These are phyloP conservation scores for Zaprionus taronus DNA, from an alignment of 1,140 invertebrate species.

Conservation along the genomic window DNA sequence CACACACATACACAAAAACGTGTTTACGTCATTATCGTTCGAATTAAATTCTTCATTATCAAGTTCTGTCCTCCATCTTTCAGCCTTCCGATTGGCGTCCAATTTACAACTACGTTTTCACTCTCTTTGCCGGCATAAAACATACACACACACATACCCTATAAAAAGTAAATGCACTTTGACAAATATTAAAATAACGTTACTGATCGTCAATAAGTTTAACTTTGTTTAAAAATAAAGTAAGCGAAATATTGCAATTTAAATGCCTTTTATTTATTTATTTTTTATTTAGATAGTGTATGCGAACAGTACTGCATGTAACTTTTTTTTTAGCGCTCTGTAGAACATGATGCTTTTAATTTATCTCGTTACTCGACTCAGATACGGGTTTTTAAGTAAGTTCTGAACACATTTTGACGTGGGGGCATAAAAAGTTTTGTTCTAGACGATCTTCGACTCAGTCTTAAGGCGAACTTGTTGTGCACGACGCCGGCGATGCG, in stretches of 20 bases:
- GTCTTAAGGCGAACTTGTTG: slow-evolving; percentile 59
- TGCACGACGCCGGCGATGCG: slow-evolving; percentile 31
- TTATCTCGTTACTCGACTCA: slow-evolving; percentile 40
- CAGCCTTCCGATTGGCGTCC: slow-evolving; percentile 20
- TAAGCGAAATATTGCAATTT: neutral
- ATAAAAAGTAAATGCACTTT: neutral
- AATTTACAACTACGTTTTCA: slow-evolving; percentile 32
- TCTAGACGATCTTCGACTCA: slow-evolving; percentile 67
- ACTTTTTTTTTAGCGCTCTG: neutral
- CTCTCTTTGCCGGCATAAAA: slow-evolving; percentile 21
- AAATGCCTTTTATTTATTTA: neutral
- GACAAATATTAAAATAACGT: neutral
- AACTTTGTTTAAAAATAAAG: neutral
- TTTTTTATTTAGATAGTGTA: slow-evolving; percentile 14
- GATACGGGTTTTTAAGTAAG: slow-evolving; percentile 59
- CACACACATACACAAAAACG: neutral
- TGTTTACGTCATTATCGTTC: neutral
- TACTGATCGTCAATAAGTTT: neutral
- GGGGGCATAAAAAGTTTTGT: slow-evolving; percentile 65
- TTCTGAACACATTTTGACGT: slow-evolving; percentile 41
- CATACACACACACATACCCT: slow-evolving; percentile 22
- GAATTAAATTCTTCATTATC: slow-evolving; percentile 21
- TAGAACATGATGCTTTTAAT: slow-evolving; percentile 44
- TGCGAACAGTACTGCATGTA: neutral
- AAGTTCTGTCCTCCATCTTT: slow-evolving; percentile 29